Evolutionary conservation across 1,140 invertebrate genomes (phyloP).

Genomic region (Drosophila kanapiae): DNA sequence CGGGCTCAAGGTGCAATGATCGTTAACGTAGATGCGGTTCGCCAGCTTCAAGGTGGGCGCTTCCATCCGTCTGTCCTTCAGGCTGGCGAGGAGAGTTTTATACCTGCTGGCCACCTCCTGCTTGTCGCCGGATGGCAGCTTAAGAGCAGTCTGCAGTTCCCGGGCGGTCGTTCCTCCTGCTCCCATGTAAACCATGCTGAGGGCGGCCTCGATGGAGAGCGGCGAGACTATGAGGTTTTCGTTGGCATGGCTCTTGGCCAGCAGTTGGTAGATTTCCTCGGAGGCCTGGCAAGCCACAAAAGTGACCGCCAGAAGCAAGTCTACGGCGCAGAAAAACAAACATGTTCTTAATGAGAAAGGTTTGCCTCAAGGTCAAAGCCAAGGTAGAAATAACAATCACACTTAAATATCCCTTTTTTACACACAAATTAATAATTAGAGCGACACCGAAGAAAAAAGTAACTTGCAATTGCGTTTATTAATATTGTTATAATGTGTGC

Average conservation of each 20-base stretch:
- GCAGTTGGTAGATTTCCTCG: conserved; percentile 31
- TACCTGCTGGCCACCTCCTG: conserved; percentile 48
- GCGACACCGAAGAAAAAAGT: no score
- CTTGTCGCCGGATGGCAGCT: conserved; percentile 70
- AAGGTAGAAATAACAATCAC: background rate
- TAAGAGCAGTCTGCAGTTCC: conserved; percentile 86
- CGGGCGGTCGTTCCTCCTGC: conserved; percentile 86
- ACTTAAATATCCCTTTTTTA: background rate
- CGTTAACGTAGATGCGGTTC: conserved; percentile 76
- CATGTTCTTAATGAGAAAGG: background rate
- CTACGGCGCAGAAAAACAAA: conserved; percentile 7
- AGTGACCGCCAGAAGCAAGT: conserved; percentile 8
- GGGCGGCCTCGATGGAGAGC: conserved; percentile 86
- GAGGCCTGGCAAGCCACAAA: conserved; percentile 8
- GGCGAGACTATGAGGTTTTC: conserved; percentile 85
- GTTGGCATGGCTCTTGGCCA: conserved; percentile 43
- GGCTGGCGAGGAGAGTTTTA: conserved; percentile 10
- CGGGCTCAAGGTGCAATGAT: conserved; percentile 38
- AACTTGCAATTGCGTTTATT: background rate
- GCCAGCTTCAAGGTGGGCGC: conserved; percentile 64
- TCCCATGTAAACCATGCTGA: conserved; percentile 87
- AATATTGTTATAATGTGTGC: background rate
- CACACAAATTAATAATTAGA: background rate
- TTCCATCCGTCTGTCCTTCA: conserved; percentile 29
- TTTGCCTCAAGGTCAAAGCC: background rate